Base-by-base conservation (phyloP, 2,113 vertebrate genomes). In the Corythornis vintsioides region DNA sequence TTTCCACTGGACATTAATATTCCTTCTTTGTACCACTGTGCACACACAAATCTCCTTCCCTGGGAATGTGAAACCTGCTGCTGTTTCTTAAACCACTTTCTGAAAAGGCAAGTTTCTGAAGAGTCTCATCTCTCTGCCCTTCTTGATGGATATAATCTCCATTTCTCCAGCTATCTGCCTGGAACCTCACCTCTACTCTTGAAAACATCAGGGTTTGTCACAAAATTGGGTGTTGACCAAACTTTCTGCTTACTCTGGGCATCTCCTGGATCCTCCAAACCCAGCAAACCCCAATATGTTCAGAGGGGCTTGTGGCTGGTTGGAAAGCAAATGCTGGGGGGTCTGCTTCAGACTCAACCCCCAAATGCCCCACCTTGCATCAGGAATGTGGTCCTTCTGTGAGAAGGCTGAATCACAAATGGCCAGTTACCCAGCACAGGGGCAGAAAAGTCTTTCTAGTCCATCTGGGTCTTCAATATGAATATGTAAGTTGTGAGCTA, bases 1-100 rank as follows among this genome's bases (percentile, higher is more conserved):
- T 94, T 94, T 95, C 67, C 52, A 84, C 93, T 90, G 90, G 16
- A 6, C 60, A 53, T 94, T 93, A 76, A 91, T 77, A 95, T 87
- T 93, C 82, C 67, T 80, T 43, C 67, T 85, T 52, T 31, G 33
- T 63, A 63, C 73, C 83, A 76, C 4, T 0, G 47, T 13, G 20
- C 1, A 3, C 50, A 76, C 85, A 64, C 57, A 88, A 86, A 86
- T 90, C 60, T 89, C 61, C 64, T 88, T 83, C 69, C 70, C 59
- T 55, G 15, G 50, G 65, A 91, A 91, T 80, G 77, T 33, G 66
- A 94, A 91, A 84, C 6, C 50, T 69, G 70, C 45, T 90, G 59
- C 12, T 88, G 67, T 88, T 91, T 88, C 87, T 86, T 89, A 66
- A 57, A 84, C 12, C 81, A 66, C 59, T 88, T 92, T 88, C 88